Evolutionary conservation across 2,113 vertebrate genomes (phyloP).

Genomic region (Peromyscus maniculatus): DNA sequence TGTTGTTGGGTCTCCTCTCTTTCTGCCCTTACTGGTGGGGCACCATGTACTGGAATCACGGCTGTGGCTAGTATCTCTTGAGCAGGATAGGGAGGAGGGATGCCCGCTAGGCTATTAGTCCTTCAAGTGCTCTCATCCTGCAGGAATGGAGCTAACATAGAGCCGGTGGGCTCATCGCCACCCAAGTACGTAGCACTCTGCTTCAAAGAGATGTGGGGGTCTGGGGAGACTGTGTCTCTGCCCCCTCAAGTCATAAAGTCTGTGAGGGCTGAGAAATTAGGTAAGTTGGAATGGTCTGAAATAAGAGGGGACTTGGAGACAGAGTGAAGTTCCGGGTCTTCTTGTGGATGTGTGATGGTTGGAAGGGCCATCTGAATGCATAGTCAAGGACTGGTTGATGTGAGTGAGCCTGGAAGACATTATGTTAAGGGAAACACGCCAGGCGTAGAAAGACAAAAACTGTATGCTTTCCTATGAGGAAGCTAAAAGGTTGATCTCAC

Average conservation of each 20-base stretch:
- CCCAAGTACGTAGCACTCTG: no score
- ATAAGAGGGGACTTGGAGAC: background rate
- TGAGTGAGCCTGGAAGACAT: background rate
- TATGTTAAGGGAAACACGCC: background rate
- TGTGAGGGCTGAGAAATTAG: background rate
- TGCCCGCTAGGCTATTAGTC: background rate
- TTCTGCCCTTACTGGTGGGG: background rate
- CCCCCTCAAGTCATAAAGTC: background rate
- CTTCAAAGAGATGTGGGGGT: background rate
- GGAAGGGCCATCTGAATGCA: slow-evolving; percentile 3
- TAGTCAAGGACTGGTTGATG: background rate
- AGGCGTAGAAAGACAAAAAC: background rate
- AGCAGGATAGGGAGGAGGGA: background rate
- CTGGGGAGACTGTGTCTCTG: background rate
- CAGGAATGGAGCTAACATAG: background rate
- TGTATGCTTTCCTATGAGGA: background rate
- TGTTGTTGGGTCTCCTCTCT: background rate
- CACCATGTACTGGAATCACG: background rate
- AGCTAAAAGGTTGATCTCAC: background rate
- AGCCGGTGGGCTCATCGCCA: background rate
- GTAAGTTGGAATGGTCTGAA: background rate
- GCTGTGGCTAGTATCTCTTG: background rate
- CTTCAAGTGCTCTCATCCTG: background rate
- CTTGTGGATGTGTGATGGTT: background rate
- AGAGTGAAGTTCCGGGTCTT: background rate